Evolutionary conservation across 2,113 vertebrate genomes (phyloP).

Genomic region (Trichomycterus rosablanca): DNA sequence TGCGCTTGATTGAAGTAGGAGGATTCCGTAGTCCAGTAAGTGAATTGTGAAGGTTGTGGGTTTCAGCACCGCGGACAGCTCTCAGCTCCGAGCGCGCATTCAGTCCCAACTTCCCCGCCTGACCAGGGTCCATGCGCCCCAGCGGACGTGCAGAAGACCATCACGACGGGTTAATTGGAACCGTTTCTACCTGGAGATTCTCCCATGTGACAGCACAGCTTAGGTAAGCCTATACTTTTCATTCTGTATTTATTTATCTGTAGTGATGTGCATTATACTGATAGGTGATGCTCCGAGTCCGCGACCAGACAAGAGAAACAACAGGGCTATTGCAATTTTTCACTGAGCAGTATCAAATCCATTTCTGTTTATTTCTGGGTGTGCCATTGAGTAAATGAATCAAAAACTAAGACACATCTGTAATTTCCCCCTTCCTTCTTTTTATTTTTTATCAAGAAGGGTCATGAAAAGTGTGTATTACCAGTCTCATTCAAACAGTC

Average conservation of each 20-base stretch:
- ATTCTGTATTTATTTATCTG: not conserved
- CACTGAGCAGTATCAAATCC: not conserved
- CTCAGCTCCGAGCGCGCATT: slow-evolving; percentile 33
- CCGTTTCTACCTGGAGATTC: not conserved
- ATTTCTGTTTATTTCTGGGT: not conserved
- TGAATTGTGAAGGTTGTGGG: too few species aligned
- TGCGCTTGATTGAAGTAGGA: too few species aligned
- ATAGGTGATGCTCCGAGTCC: not conserved
- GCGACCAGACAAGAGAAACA: not conserved
- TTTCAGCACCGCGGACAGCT: slow-evolving; percentile 68
- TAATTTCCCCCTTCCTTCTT: too few species aligned
- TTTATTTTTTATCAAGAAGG: too few species aligned
- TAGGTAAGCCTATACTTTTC: not conserved
- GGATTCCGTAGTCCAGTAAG: too few species aligned
- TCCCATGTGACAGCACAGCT: not conserved
- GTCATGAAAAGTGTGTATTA: too few species aligned
- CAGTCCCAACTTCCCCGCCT: slow-evolving; percentile 49
- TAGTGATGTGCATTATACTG: not conserved
- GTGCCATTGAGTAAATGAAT: too few species aligned
- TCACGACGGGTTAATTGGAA: slow-evolving; percentile 1
- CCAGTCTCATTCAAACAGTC: too few species aligned
- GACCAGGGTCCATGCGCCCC: not conserved
- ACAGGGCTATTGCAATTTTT: too few species aligned
- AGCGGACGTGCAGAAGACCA: slow-evolving; percentile 2
- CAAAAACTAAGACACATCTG: too few species aligned